Evolutionary conservation across 2,113 vertebrate genomes (phyloP).

Genomic region (Anarhynchus alexandrinus): DNA sequence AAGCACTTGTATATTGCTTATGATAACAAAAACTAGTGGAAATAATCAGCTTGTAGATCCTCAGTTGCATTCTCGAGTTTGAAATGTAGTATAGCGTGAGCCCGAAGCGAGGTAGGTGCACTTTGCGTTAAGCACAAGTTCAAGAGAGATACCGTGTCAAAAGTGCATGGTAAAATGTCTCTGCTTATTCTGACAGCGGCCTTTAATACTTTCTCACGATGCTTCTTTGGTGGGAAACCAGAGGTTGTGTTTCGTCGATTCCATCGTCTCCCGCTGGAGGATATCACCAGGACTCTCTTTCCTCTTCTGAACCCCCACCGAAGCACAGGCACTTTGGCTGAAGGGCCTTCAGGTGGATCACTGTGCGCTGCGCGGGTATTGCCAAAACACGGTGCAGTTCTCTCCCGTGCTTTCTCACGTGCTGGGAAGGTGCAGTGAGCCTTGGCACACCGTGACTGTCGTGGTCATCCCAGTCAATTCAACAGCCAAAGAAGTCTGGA

Average conservation of each 20-base stretch:
- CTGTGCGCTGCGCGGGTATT: neutral
- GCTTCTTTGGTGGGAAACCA: neutral
- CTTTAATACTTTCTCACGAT: fast-evolving
- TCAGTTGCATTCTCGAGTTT: neutral
- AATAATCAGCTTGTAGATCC: neutral
- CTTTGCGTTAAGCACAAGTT: neutral
- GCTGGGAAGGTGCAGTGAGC: neutral
- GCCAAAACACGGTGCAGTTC: fast-evolving
- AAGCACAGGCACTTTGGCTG: neutral
- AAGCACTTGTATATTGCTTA: neutral
- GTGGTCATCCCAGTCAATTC: neutral
- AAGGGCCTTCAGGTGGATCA: too few species aligned
- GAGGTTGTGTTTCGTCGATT: neutral
- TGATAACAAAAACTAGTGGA: neutral
- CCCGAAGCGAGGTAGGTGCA: neutral
- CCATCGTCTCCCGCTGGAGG: neutral
- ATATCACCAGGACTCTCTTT: neutral
- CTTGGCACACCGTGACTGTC: neutral
- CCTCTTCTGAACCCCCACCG: neutral
- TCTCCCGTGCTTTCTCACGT: neutral
- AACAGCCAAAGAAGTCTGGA: neutral
- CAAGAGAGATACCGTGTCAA: neutral
- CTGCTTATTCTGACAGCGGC: neutral
- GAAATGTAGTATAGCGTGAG: neutral
- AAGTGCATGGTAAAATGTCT: neutral